A percentile compares a stretch with the other conserved stretches of the same genome.
Conservation (phyloP, 2,797 vertebrate genomes). For the Phalloptychus januarius region DNA sequence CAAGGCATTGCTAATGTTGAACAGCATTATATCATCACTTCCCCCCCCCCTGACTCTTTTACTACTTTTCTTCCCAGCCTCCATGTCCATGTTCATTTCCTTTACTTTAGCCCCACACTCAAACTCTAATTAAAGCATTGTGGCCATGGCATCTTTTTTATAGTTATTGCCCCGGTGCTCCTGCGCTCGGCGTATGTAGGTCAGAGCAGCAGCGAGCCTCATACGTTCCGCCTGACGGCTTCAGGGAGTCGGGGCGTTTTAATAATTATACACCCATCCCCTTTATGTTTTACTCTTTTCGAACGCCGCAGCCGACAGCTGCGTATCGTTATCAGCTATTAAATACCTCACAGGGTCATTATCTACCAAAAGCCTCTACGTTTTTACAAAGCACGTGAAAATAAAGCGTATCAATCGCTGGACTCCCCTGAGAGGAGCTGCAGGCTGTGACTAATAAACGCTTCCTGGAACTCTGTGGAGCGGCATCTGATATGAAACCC, state of each 20-base stretch:
- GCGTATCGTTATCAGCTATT: constrained; percentile 3
- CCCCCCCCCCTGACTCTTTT: neutral
- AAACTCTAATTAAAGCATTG: constrained; percentile 61
- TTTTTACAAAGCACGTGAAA: constrained; percentile 7
- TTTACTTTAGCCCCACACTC: constrained; percentile 38
- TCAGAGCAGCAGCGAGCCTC: constrained; percentile 37
- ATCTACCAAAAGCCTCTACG: constrained; percentile 18
- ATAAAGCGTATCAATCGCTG: constrained; percentile 3
- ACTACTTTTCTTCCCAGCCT: constrained; percentile 2
- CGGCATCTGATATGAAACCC: neutral
- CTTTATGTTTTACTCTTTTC: constrained; percentile 23
- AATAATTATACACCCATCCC: constrained; percentile 44
- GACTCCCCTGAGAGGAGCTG: constrained; percentile 5
- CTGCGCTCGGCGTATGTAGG: constrained; percentile 50
- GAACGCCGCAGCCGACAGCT: neutral
- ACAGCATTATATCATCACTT: neutral
- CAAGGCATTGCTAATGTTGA: neutral
- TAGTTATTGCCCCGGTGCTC: constrained; percentile 50
- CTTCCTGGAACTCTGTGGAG: constrained; percentile 36
- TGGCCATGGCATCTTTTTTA: constrained; percentile 53
- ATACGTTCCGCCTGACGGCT: constrained; percentile 17
- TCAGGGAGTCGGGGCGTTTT: neutral
- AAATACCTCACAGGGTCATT: constrained; percentile 14
- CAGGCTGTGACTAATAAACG: constrained; percentile 14
- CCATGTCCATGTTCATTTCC: constrained; percentile 25